Evolutionary conservation across 1,140 invertebrate genomes (phyloP), one percentile per base, ranked within the genome.

Genomic region (Ridgeia piscesae): DNA sequence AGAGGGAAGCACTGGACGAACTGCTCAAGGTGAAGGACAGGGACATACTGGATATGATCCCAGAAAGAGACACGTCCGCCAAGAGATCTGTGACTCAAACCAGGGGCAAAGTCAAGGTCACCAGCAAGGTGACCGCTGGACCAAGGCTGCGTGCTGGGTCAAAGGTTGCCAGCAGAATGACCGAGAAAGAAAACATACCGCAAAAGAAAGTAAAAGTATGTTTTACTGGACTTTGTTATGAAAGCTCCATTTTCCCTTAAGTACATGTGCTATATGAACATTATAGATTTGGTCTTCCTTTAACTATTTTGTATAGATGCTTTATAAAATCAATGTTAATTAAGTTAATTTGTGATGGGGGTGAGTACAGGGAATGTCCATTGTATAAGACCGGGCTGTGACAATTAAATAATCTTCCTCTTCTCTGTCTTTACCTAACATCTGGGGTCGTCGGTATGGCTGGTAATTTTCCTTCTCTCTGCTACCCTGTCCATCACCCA

Each of bases 1-100:
- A 95, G 94, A 92, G 93, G 88, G 94, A 95, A 92, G 93, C 94
- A 33, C 14, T 91, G 2, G 35, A 91, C 34, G 91, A 91, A 33
- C 42, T 91, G 6, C 91, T 91, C 34, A 91, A 42, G n/a, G 35
- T 91, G 33, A 35, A 91, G 91, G 34, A 91, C 33, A 33, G 0
- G 34, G 35, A 34, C 17, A 35, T 8, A 4, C 17, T 34, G 17
- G 33, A 34, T 35, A 90, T 90, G 89, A 91, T 91, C 34, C 91
- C 91, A 48, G 91, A 91, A 58, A 35, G 91, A 35, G 91, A 91
- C 89, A 90, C 89, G 9, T 77, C 58, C 58, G 58, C 58, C 58
- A 77, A 77, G 58, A 77, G 58, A 21, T 21, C 58, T 31, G 27
- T 2, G 4, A 77, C 11, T 77, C 58, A 77, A 77, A 31, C 17